Base-by-base conservation (phyloP, 2,113 vertebrate genomes). In the Pogonocichla stellata region DNA sequence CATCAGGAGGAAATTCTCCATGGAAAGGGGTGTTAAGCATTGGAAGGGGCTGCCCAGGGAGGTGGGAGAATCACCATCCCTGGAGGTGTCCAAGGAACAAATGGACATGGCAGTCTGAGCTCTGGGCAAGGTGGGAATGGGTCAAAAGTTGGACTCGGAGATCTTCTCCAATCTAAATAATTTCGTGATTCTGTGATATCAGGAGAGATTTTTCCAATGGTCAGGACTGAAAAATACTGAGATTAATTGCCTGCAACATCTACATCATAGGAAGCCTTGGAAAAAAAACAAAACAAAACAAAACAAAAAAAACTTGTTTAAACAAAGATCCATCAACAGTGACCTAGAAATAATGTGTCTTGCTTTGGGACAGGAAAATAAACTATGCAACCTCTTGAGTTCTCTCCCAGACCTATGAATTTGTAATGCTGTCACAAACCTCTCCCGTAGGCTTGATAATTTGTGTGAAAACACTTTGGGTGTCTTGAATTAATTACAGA, bases 401-500 rank as follows among this genome's bases (percentile, higher is more conserved):
- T 53, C 40, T 92, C 54, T 88, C 29, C 24, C n/a, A 95, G 83
- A 50, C 71, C 75, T 53, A 53, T 69, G 62, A 83, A 69, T 90
- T 80, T 83, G 14, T 80, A 72, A 83, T 56, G 36, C 43, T 72
- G 81, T 72, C 66, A 67, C 80, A 64, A 90, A 54, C 36, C 18
- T 93, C 45, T 92, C 88, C 91, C 2, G 0, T 8, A 72, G 62
- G 66, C 71, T 61, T 82, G 62, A 67, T 92, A 88, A 90, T 60
- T 60, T 73, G 79, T 28, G 31, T 86, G 67, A 73, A 82, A 90
- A 80, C 45, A 51, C 40, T 72, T 92, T 77, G 67, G 45, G 80
- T 83, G 64, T 65, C 54, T 85, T 79, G 45, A 90, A 75, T 93
- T 92, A 77, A 95, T 92, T 88, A n/a, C 75, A 54, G 25, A 86